Percentiles rank a stretch among this genome's conserved stretches.
phyloP scores from a whole-genome alignment of 2,888 invertebrate genomes.

The Iselma pallidipennis region DNA sequence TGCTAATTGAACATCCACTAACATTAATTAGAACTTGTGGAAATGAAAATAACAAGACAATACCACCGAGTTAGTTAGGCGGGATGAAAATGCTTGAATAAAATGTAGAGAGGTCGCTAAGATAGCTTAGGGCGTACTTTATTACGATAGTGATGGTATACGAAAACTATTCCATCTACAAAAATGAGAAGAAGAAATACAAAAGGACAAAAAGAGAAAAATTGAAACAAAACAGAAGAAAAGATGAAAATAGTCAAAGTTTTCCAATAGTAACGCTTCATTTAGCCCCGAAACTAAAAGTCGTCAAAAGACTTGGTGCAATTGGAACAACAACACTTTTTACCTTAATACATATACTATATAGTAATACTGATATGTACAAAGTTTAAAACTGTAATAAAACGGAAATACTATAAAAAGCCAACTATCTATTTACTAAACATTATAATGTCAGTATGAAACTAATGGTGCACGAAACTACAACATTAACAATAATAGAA shows the following conservation, averaged over 20 bases:
- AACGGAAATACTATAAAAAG: background rate
- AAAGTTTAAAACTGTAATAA: background rate
- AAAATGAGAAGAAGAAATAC: background rate
- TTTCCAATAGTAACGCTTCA: background rate
- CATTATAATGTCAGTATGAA: conserved; percentile 8
- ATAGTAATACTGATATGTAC: background rate
- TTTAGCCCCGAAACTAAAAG: background rate
- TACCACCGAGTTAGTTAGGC: background rate
- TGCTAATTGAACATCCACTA: background rate
- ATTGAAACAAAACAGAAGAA: background rate
- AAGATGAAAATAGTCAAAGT: background rate
- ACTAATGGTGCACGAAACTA: conserved; percentile 27
- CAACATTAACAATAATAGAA: conserved; percentile 26
- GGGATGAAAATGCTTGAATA: background rate
- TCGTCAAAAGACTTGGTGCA: background rate
- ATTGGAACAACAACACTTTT: background rate
- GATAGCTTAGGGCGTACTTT: background rate
- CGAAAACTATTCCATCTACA: background rate
- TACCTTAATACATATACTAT: background rate
- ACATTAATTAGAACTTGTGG: background rate
- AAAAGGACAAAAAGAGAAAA: background rate
- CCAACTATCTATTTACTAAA: background rate
- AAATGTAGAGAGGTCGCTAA: background rate
- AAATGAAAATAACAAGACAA: background rate
- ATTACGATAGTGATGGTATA: background rate